phyloP scores from a whole-genome alignment of 92 coral and sea anemone genomes.

The Micromussa lordhowensis region DNA sequence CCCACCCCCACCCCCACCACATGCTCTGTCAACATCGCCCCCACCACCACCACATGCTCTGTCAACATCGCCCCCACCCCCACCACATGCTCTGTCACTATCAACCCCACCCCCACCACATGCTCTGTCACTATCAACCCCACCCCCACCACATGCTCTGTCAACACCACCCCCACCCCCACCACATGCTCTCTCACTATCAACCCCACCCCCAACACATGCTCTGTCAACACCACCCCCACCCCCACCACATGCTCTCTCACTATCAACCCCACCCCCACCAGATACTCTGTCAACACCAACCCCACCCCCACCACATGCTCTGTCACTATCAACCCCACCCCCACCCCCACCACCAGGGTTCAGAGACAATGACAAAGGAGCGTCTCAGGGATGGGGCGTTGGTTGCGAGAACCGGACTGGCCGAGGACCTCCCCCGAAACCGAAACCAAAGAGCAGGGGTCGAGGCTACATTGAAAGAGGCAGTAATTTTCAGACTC shows the following conservation, averaged over 20 bases:
- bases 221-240: not conserved
- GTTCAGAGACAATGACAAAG: not conserved
- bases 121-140: too few species aligned
- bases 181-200: not conserved
- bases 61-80: not conserved
- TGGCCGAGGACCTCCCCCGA: not conserved
- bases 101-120: not conserved
- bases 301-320: not conserved
- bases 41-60: not conserved
- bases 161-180: not conserved
- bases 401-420: not conserved
- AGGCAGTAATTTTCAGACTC: not conserved
- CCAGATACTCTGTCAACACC: not conserved
- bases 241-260: not conserved
- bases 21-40: not conserved
- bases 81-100: not conserved
- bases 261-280: not conserved
- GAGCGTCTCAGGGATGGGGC: not conserved
- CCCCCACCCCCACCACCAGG: not conserved
- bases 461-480: constrained; percentile 7
- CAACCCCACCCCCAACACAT: not conserved
- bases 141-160: not conserved
- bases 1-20: not conserved
- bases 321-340: too few species aligned
- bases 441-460: constrained; percentile 3